These are phyloP conservation scores for Heteromyza rotundicornis DNA, from an alignment of 2,888 invertebrate genomes.

Conservation along the genomic window DNA sequence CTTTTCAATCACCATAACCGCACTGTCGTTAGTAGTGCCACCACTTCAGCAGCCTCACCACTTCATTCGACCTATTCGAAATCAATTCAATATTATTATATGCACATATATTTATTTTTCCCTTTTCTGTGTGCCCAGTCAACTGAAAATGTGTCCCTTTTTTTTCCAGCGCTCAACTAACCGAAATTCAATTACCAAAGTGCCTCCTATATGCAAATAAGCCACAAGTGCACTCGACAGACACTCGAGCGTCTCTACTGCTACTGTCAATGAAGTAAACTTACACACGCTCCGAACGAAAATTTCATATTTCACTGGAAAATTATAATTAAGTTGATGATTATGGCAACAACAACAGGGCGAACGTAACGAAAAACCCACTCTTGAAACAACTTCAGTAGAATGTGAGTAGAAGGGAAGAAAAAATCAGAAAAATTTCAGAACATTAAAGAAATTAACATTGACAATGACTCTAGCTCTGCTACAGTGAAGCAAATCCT, in stretches of 20 bases:
- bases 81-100: too few relatives aligned
- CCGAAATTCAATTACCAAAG: conserved; percentile 56
- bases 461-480: too few relatives aligned
- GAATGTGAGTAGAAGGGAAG: too few relatives aligned
- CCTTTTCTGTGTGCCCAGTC: too few relatives aligned
- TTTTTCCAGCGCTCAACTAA: conserved; percentile 43
- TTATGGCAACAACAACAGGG: conserved; percentile 43
- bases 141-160: conserved; percentile 22
- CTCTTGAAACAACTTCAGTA: conserved; percentile 5
- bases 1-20: too few relatives aligned
- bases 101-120: too few relatives aligned
- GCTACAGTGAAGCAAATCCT: too few relatives aligned
- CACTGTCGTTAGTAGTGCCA: too few relatives aligned
- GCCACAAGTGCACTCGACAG: conserved; percentile 53
- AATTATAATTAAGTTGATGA: conserved; percentile 56
- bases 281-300: conserved; percentile 16
- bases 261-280: conserved; percentile 6
- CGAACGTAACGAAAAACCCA: background rate
- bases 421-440: too few relatives aligned
- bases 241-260: conserved; percentile 31
- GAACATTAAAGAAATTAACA: too few relatives aligned
- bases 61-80: too few relatives aligned
- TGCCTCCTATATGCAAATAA: conserved; percentile 56
- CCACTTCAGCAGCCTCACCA: too few relatives aligned
- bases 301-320: conserved; percentile 30